Base-by-base conservation (phyloP, 2,888 invertebrate genomes). In the Caenorhabditis japonica region DNA sequence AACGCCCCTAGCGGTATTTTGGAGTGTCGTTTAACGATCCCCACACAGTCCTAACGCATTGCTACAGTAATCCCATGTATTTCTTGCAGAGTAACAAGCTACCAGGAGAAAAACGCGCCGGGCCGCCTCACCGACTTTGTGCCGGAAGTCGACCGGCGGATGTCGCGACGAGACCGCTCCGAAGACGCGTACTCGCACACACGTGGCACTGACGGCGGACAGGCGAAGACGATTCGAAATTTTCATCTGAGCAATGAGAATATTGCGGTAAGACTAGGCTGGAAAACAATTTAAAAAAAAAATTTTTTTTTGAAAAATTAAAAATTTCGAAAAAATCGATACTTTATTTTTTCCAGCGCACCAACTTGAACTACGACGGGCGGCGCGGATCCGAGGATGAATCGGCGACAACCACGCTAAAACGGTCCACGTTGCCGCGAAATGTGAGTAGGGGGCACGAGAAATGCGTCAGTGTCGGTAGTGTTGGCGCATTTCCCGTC, bases 111-210 rank as follows among this genome's bases (percentile, higher is more conserved):
- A 38, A 73, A 71, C n/a, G 52, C 75, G 10, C 84, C 84, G 0
- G 86, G 86, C 8, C 81, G 79, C 51, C 53, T 86, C 33, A 77
- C 79, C 7, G 85, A 86, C 55, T 86, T 86, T 58, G 80, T 86
- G 0, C 86, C 86, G 1, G 86, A 86, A 71, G 76, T 78, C 7
- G 80, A 80, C 41, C 59, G 71, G n/a, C 51, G 68, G 17, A 23
- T 68, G 13, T 58, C 58, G 34, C 17, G 68, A 46, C 27, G 68
- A 39, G 68, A 68, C 13, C 58, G 46, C 23, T 59, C 58, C 2
- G 68, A 68, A 30, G 64, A 64, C 23, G 53, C 55, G 12, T 72
- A 72, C 43, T 38, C 47, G n/a, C 64, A 46, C 44, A 8, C 12
- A 17, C 30, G 41, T 17, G 44, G 17, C 52, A 55, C 23, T 13